phyloP scores from a whole-genome alignment of 2,797 vertebrate genomes.

The Cossypha heuglini region DNA sequence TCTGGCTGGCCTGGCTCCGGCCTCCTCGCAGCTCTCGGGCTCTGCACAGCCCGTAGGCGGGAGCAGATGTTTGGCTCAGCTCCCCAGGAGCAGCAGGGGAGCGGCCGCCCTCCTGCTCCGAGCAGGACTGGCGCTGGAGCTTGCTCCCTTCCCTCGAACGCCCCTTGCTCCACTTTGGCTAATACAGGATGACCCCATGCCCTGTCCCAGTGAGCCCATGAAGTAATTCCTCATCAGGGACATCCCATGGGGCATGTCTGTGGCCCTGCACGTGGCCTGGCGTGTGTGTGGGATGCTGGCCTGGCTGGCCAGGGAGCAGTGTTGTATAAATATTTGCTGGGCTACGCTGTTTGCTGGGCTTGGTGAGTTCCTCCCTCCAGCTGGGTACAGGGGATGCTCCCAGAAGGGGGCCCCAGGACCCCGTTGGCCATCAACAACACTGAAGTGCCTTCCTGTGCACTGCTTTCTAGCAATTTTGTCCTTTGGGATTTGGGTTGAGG shows the following conservation, averaged over 20 bases:
- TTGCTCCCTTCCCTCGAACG: neutral
- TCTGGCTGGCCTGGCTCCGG: neutral
- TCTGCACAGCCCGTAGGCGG: neutral
- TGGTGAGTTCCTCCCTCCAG: neutral
- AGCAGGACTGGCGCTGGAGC: neutral
- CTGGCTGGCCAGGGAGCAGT: neutral
- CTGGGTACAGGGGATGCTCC: neutral
- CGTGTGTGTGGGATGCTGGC: neutral
- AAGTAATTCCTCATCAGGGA: neutral
- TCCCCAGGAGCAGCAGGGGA: neutral
- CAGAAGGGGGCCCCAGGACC: neutral
- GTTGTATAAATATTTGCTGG: conserved; percentile 33
- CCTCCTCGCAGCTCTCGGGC: neutral
- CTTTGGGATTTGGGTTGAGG: neutral
- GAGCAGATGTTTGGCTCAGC: conserved; percentile 63
- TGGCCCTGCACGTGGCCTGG: neutral
- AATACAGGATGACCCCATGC: neutral
- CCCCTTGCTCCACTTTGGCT: neutral
- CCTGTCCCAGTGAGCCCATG: neutral
- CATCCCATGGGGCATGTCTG: rapidly evolving
- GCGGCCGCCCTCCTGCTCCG: neutral
- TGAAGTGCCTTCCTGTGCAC: rapidly evolving
- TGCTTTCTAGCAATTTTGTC: rapidly evolving
- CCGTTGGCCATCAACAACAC: rapidly evolving
- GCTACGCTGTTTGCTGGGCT: neutral